These are phyloP conservation scores for Drosophila phalerata DNA, from an alignment of 2,888 invertebrate genomes.

Conservation along the genomic window DNA sequence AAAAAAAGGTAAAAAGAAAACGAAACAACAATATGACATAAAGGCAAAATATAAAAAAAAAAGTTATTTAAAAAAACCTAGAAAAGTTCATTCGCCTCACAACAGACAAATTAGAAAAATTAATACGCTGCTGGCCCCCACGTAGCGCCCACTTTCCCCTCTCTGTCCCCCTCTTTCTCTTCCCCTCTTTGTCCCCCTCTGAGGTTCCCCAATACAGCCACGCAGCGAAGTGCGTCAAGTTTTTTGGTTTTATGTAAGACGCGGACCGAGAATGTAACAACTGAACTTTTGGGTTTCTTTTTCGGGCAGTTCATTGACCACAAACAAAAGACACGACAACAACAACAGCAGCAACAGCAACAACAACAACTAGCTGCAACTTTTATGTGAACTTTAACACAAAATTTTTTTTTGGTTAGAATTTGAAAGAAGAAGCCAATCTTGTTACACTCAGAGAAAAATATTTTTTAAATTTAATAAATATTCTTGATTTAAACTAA, in stretches of 20 bases:
- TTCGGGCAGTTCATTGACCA: slow-evolving; percentile 76
- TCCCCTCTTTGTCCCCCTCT: background rate
- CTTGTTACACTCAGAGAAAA: background rate
- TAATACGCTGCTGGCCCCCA: slow-evolving; percentile 71
- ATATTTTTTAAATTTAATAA: no score
- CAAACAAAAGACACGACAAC: slow-evolving; percentile 60
- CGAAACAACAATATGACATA: slow-evolving; percentile 76
- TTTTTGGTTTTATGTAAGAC: slow-evolving; percentile 70
- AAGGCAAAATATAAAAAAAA: slow-evolving; percentile 54
- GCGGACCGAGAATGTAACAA: slow-evolving; percentile 71
- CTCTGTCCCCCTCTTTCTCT: background rate
- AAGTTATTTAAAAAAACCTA: slow-evolving; percentile 39
- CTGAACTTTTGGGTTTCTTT: slow-evolving; percentile 75
- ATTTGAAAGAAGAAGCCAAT: slow-evolving; percentile 48
- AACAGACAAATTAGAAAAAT: slow-evolving; percentile 77
- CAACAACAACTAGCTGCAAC: slow-evolving; percentile 30
- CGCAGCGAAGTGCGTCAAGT: slow-evolving; percentile 65
- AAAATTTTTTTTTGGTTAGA: slow-evolving; percentile 45
- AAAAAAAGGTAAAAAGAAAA: slow-evolving; percentile 68
- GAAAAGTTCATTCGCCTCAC: slow-evolving; percentile 77
- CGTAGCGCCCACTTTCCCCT: slow-evolving; percentile 2
- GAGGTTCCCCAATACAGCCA: slow-evolving; percentile 25
- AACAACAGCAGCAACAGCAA: slow-evolving; percentile 23
- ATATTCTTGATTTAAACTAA: no score
- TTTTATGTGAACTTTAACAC: slow-evolving; percentile 73